Evolutionary conservation across 2,113 vertebrate genomes (phyloP), one percentile per base, ranked within the genome.

Genomic region (Neomonachus schauinslandi): DNA sequence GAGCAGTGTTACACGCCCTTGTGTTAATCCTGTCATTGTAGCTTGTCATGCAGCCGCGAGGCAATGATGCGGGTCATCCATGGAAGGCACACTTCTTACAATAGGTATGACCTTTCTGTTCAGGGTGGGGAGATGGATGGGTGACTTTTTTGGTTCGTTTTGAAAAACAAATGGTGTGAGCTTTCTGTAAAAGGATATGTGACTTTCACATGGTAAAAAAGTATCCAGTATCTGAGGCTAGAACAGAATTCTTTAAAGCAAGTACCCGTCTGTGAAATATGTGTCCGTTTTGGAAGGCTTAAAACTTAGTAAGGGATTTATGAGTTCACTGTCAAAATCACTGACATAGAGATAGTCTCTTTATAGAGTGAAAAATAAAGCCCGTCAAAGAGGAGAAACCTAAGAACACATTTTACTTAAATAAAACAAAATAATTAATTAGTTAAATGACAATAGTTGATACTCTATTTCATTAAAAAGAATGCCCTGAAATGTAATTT

Each of bases 301-400:
- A 82, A 91, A 84, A 85, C 33, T 93, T 81, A 89, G 46, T 33
- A 89, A 63, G 24, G 31, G 24, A 83, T 28, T 79, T 91, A 6
- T 89, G 65, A 95, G 31, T 89, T 89, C 51, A 79, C 18, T 93
- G 22, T 80, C 59, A 72, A 57, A 97, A 63, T 89, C 49, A 69
- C 11, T 89, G 77, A 69, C 4, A 51, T 28, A 53, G 74, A 83
- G 28, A 39, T 33, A 39, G 13, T 71, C 16, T 91, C 24, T 82
- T 63, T n/a, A 71, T 53, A 55, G 92, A 79, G 18, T 51, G 22
- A 84, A 67, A 61, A 71, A 85, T 33, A 69, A 95, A 95, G 67
- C 71, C 28, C 33, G 46, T 12, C 21, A 74, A 90, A 74, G 24
- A 59, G 39, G 72, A 91, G 10, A 84, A 90, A 74, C 9, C 51